phyloP scores from a whole-genome alignment of 2,113 vertebrate species.

The Oncorhynchus masou region DNA sequence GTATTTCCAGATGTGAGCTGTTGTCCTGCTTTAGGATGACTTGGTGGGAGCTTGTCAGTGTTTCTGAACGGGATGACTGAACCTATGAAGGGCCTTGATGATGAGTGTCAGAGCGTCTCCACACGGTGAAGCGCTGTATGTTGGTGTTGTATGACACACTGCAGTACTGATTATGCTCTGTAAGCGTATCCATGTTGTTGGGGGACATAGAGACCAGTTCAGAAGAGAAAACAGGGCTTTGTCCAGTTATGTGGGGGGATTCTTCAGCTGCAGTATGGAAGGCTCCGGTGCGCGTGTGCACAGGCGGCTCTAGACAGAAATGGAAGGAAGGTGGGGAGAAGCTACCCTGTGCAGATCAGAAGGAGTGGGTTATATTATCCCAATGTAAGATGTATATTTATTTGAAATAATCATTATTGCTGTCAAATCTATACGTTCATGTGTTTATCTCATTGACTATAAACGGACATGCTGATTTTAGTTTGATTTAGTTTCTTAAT shows the following conservation, averaged over 20 bases:
- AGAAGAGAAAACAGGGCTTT: too few species aligned
- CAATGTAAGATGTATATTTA: constrained; percentile 57
- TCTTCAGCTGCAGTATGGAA: too few species aligned
- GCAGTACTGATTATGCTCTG: too few species aligned
- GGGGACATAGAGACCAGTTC: too few species aligned
- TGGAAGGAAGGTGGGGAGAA: constrained; percentile 6
- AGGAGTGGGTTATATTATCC: constrained; percentile 36
- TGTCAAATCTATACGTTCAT: constrained; percentile 10
- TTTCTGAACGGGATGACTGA: too few species aligned
- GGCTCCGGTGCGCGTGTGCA: neutral
- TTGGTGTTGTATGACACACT: too few species aligned
- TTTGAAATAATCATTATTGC: constrained; percentile 39
- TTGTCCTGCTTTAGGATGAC: constrained; percentile 9
- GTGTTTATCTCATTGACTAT: constrained; percentile 4
- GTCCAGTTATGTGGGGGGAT: too few species aligned
- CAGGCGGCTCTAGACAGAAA: neutral
- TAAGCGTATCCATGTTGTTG: too few species aligned
- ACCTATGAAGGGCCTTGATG: too few species aligned
- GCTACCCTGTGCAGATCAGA: constrained; percentile 13
- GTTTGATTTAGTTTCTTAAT: neutral
- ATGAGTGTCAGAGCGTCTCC: too few species aligned
- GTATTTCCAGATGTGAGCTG: constrained; percentile 33
- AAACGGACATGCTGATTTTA: constrained; percentile 9
- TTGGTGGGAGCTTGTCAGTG: neutral
- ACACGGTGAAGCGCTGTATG: too few species aligned